Evolutionary conservation across 1,140 invertebrate genomes (phyloP).

Genomic region (Zaprionus ghesquierei): DNA sequence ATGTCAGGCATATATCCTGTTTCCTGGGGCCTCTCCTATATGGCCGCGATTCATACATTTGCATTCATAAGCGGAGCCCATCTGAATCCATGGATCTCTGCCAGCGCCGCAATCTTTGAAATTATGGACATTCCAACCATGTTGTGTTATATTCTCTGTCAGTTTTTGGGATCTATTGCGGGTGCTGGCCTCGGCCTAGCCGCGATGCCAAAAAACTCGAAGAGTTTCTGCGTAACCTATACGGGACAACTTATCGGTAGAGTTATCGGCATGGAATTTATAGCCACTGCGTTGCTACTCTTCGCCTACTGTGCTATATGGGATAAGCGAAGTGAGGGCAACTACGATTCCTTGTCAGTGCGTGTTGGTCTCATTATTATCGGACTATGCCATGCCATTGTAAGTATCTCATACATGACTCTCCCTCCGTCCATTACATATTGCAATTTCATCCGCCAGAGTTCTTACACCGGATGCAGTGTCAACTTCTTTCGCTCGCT

Average conservation of each 20-base stretch:
- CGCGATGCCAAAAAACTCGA: neutral
- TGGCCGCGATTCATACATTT: slow-evolving; percentile 10
- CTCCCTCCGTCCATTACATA: too few species aligned
- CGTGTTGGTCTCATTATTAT: slow-evolving; percentile 29
- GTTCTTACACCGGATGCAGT: neutral
- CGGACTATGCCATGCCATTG: neutral
- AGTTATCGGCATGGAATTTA: neutral
- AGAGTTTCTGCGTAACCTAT: neutral
- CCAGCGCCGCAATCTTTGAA: slow-evolving; percentile 6
- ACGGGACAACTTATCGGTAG: neutral
- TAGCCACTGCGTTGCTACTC: neutral
- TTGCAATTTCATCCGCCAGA: slow-evolving; percentile 1
- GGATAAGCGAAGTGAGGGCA: slow-evolving; percentile 10
- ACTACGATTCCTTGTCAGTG: slow-evolving; percentile 2
- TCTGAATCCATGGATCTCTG: slow-evolving; percentile 31
- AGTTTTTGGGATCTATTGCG: slow-evolving; percentile 4
- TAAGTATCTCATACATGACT: too few species aligned
- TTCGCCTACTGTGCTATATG: slow-evolving; percentile 30
- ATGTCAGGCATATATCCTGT: neutral
- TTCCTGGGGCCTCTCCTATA: slow-evolving; percentile 19
- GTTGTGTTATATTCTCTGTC: slow-evolving; percentile 7
- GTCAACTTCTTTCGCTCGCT: slow-evolving; percentile 24
- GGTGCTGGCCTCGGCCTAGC: neutral
- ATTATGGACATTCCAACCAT: slow-evolving; percentile 16
- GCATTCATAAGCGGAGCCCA: slow-evolving; percentile 22